Conservation (phyloP, 64 coral and sea anemone genomes). For the Stichodactyla mertensii region DNA sequence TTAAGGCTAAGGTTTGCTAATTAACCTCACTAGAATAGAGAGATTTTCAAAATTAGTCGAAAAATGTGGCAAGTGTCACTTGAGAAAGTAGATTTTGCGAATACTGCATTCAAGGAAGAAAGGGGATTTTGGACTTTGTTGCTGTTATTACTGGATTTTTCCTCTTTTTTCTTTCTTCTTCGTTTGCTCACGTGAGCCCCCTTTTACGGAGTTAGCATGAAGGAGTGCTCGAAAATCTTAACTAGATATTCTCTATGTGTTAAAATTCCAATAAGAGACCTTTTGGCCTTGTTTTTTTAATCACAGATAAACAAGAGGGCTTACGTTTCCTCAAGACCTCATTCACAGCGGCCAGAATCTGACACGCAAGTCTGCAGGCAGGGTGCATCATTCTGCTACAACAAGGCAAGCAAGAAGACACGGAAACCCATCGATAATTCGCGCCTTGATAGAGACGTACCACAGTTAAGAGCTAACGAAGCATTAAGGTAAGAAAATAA, state of each 20-base stretch:
- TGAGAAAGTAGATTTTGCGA: too few relatives aligned
- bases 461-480: not conserved
- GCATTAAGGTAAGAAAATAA: not conserved
- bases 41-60: not conserved
- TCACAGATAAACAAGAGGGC: not conserved
- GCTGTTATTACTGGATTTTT: not conserved
- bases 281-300: slow-evolving; percentile 13
- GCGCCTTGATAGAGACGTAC: not conserved
- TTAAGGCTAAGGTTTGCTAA: not conserved
- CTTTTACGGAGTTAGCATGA: not conserved
- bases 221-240: not conserved
- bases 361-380: not conserved
- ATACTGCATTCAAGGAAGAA: too few relatives aligned
- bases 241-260: not conserved
- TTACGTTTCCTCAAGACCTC: not conserved
- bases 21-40: not conserved
- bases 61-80: not conserved
- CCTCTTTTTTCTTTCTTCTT: not conserved
- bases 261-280: slow-evolving; percentile 10
- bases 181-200: not conserved
- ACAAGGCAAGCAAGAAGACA: not conserved
- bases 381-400: not conserved
- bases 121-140: too few relatives aligned
- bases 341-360: not conserved
- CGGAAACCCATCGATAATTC: not conserved